Evolutionary conservation across 64 coral and sea anemone species (phyloP).

Genomic region (Stylophora pistillata): DNA sequence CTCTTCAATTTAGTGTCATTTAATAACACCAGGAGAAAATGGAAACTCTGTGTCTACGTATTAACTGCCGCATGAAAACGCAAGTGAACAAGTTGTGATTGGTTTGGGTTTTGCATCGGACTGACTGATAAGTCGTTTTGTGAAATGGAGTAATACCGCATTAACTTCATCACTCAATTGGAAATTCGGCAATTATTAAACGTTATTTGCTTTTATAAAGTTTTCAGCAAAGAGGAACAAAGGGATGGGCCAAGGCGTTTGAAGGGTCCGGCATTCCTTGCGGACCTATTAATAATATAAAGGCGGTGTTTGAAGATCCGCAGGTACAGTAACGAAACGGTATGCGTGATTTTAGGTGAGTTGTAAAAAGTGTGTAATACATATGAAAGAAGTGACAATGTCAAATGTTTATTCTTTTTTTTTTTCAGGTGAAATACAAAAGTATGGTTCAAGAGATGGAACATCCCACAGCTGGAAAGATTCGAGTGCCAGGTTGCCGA

Average conservation of each 20-base stretch:
- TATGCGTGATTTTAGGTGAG: background rate
- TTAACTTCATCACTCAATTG: too few species aligned
- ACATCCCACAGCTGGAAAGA: slow-evolving; percentile 71
- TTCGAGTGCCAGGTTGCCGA: slow-evolving; percentile 73
- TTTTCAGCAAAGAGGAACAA: slow-evolving; percentile 61
- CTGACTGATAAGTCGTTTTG: too few species aligned
- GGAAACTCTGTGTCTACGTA: too few species aligned
- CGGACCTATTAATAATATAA: slow-evolving; percentile 78
- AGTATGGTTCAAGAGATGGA: slow-evolving; percentile 74
- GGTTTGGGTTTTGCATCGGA: too few species aligned
- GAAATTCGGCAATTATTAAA: background rate
- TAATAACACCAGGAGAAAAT: too few species aligned
- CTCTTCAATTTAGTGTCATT: too few species aligned
- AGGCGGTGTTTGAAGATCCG: slow-evolving; percentile 77
- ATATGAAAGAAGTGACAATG: background rate
- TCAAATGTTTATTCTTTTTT: background rate
- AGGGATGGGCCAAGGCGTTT: slow-evolving; percentile 63
- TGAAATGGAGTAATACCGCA: too few species aligned
- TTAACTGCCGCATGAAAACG: too few species aligned
- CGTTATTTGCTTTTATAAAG: slow-evolving; percentile 18
- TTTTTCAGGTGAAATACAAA: slow-evolving; percentile 75
- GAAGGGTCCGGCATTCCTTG: slow-evolving; percentile 69
- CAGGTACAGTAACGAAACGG: slow-evolving; percentile 46
- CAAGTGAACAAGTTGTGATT: too few species aligned
- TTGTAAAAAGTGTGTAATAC: background rate